A percentile compares a stretch with the other conserved stretches of the same genome.
phyloP scores from a whole-genome alignment of 2,113 vertebrate species.

The Vulpes ferrilata region DNA sequence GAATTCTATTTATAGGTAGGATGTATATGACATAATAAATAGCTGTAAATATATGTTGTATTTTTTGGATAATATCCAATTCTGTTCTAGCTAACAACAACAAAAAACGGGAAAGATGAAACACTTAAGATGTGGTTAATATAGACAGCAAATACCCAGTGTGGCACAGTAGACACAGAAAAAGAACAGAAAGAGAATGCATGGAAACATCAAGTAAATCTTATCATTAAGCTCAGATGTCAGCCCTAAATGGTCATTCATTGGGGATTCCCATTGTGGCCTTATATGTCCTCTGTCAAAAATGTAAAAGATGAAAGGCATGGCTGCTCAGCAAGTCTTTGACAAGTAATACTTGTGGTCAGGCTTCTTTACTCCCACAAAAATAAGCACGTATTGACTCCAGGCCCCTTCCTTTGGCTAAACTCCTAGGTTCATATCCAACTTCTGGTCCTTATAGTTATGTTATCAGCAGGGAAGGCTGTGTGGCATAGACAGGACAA shows the following conservation, averaged over 20 bases:
- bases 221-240: neutral
- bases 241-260: neutral
- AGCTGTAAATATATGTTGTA: neutral
- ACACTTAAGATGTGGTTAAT: neutral
- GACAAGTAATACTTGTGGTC: neutral
- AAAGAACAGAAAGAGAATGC: neutral
- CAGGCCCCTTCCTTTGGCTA: neutral
- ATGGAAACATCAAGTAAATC: neutral
- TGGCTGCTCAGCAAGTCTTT: neutral
- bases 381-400: neutral
- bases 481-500: neutral
- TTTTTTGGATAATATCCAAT: neutral
- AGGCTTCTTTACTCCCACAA: neutral
- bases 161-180: neutral
- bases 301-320: conserved; percentile 27
- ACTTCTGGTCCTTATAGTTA: neutral
- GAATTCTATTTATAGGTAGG: neutral
- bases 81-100: neutral
- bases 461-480: conserved; percentile 10
- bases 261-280: neutral
- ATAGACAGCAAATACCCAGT: neutral
- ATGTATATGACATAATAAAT: neutral
- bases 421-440: neutral
- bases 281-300: neutral
- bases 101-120: neutral